Base-by-base conservation (phyloP, 2,113 vertebrate genomes). In the Tyrannus savana region DNA sequence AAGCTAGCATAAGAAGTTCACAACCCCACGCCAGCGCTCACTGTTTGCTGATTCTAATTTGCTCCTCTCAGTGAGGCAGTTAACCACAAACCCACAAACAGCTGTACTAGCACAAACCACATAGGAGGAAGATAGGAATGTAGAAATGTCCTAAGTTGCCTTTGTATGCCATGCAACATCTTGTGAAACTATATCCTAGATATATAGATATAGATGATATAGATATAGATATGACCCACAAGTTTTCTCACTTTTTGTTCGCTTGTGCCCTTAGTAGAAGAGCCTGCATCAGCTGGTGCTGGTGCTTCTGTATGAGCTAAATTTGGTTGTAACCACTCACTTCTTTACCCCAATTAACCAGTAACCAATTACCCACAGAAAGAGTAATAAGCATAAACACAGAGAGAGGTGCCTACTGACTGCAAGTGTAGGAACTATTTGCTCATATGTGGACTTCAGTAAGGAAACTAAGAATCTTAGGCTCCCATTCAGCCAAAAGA, bases 51-150 rank as follows among this genome's bases (percentile, higher is more conserved):
- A 18, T 75, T 90, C 46, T 39, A 60, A 90, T 80, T 76, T 83
- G 24, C n/a, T 90, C 19, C 53, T 56, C 21, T 63, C 58, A 52
- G 23, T 16, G 37, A 83, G 21, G 12, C 37, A 64, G 44, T 56
- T 83, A 95, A 83, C 71, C 75, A 52, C 79, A 95, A 91, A 88
- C 30, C 44, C 78, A 52, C 44, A 86, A 80, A 58, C 21, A 73
- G 11, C 52, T 90, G 62, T 27, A 47, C 19, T 2, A 46, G 33
- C 42, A 59, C 22, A 83, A 69, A 53, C 24, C 14, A 1, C 53
- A 27, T 1, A 0, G 0, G 4, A 72, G 33, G 22, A 85, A 85
- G 35, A 31, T 6, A 39, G 19, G 31, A 27, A 7, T 67, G 19
- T 4, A 64, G 62, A 56, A 90, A 64, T 31, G 58, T 27, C 41